These are phyloP conservation scores for Esox niger DNA, from an alignment of 2,113 vertebrate species.

Conservation along the genomic window DNA sequence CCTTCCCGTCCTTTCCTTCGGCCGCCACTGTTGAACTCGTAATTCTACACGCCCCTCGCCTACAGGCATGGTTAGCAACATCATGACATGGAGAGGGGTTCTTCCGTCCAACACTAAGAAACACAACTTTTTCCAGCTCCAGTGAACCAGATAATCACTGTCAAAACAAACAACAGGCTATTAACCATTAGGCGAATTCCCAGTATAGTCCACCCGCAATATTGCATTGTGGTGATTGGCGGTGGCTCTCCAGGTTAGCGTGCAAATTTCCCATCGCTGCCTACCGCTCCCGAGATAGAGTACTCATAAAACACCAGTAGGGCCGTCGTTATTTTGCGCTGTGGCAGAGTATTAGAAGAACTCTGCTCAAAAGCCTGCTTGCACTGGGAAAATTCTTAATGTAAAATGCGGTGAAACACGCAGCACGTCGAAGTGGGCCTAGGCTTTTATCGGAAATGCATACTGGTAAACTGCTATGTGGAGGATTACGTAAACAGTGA, in stretches of 20 bases:
- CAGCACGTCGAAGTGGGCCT: no score
- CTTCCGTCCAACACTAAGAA: constrained; percentile 25
- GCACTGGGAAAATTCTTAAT: background rate
- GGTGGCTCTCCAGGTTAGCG: constrained; percentile 8
- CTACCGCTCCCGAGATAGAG: constrained; percentile 3
- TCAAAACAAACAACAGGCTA: constrained; percentile 29
- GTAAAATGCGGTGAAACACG: background rate
- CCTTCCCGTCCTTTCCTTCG: no score
- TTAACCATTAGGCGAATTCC: constrained; percentile 18
- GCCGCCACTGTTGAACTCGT: background rate
- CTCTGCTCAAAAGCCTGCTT: constrained; percentile 5
- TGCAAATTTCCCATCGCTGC: constrained; percentile 26
- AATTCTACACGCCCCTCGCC: constrained; percentile 25
- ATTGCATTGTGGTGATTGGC: constrained; percentile 11
- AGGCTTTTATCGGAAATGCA: constrained; percentile 24
- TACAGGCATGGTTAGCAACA: background rate
- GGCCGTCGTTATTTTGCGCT: constrained; percentile 9
- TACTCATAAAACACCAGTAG: constrained; percentile 23
- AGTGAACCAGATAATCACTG: constrained; percentile 27
- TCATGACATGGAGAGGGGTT: background rate
- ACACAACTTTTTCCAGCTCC: constrained; percentile 28
- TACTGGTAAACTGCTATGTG: constrained; percentile 10
- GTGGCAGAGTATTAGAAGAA: no score
- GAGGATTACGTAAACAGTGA: no score
- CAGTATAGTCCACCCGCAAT: constrained; percentile 14